Conservation (phyloP, 2,113 vertebrate genomes). For the Xiphias gladius region DNA sequence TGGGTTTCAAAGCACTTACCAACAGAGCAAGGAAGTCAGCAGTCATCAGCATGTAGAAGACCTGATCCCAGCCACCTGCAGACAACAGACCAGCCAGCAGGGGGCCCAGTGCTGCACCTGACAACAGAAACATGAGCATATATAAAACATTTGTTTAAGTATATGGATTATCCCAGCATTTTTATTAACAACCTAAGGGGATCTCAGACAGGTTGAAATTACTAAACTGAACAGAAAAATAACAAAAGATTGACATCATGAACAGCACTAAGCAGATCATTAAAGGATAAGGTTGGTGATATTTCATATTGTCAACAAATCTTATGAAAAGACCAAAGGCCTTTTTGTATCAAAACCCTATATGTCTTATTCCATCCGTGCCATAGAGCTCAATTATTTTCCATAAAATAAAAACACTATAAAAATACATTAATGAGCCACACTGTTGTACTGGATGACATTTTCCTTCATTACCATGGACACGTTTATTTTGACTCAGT, state of each 20-base stretch:
- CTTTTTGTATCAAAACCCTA: no score
- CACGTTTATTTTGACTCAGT: no score
- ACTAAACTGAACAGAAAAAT: background rate
- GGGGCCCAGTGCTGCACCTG: conserved; percentile 94
- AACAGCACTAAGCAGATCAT: background rate
- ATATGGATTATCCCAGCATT: background rate
- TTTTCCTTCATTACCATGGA: no score
- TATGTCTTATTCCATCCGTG: no score
- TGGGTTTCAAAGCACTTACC: conserved; percentile 79
- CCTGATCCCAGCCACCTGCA: conserved; percentile 90
- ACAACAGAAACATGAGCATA: background rate
- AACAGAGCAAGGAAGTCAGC: conserved; percentile 91
- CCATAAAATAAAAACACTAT: no score
- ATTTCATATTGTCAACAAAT: background rate
- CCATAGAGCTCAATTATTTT: no score
- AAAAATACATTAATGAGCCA: no score
- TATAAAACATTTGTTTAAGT: background rate
- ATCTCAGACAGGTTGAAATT: background rate
- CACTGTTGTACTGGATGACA: no score
- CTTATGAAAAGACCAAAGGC: background rate
- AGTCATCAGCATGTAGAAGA: conserved; percentile 96
- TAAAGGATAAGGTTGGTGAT: background rate
- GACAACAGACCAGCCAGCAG: conserved; percentile 93
- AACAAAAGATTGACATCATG: background rate
- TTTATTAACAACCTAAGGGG: background rate